phyloP scores from a whole-genome alignment of 1,140 invertebrate species.

The Sogatella furcifera region DNA sequence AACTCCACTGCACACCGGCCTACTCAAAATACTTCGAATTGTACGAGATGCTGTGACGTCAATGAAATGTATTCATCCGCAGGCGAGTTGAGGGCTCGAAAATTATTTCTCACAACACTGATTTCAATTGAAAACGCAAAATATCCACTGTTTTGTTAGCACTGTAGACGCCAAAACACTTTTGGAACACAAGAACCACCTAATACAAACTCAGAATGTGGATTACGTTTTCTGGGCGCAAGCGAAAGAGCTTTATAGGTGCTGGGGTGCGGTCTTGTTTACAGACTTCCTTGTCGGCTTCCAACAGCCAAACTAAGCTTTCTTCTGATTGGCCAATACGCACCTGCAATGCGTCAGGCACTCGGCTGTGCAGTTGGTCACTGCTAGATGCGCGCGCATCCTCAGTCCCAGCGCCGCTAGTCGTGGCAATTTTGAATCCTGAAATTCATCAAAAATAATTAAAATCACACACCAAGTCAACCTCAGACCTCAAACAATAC shows the following conservation, averaged over 20 bases:
- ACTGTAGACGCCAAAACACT: neutral
- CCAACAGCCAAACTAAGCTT: constrained; percentile 24
- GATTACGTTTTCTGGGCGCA: constrained; percentile 28
- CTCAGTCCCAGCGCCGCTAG: neutral
- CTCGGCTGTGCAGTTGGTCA: constrained; percentile 8
- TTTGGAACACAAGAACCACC: constrained; percentile 6
- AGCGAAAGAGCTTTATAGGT: constrained; percentile 37
- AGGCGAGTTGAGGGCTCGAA: neutral
- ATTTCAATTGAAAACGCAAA: constrained; percentile 4
- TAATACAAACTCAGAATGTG: constrained; percentile 15
- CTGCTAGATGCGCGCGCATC: neutral
- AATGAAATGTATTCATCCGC: constrained; percentile 27
- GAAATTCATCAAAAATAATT: neutral
- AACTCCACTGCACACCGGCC: constrained; percentile 25
- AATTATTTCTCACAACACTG: constrained; percentile 12
- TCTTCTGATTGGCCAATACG: constrained; percentile 52
- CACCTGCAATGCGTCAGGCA: constrained; percentile 73
- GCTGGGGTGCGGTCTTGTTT: constrained; percentile 53
- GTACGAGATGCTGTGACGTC: constrained; percentile 23
- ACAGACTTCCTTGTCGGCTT: constrained; percentile 37
- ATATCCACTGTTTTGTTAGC: constrained; percentile 4
- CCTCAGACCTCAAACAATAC: neutral
- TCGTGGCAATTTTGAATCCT: neutral
- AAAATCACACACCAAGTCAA: neutral
- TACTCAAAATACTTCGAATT: constrained; percentile 26